phyloP scores from a whole-genome alignment of 2,797 vertebrate genomes.

The Chelon labrosus region DNA sequence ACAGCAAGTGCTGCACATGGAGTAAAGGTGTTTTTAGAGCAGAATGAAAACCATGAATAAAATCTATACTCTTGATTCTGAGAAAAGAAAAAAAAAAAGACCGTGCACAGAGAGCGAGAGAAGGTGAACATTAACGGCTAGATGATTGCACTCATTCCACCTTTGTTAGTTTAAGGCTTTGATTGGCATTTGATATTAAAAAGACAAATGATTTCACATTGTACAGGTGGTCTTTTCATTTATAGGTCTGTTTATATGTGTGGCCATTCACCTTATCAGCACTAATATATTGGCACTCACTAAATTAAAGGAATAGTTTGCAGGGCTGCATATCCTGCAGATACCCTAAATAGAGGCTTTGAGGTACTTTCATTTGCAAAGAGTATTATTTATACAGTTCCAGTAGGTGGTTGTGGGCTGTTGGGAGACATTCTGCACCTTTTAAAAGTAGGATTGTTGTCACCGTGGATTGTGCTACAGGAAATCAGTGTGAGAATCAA shows the following conservation, averaged over 20 bases:
- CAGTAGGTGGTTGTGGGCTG: background rate
- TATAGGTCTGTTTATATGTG: too few species aligned
- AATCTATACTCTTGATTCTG: conserved; percentile 35
- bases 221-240: too few species aligned
- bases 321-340: too few species aligned
- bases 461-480: background rate
- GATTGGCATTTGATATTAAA: background rate
- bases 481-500: background rate
- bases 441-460: background rate
- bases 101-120: too few species aligned
- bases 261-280: too few species aligned
- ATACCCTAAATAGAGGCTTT: too few species aligned
- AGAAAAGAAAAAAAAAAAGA: conserved; percentile 29
- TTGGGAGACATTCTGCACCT: background rate
- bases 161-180: background rate
- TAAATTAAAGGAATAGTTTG: too few species aligned
- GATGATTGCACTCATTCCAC: background rate
- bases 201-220: background rate
- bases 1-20: conserved; percentile 33
- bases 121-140: background rate
- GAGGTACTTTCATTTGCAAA: too few species aligned
- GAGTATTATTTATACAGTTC: background rate
- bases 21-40: conserved; percentile 47
- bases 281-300: too few species aligned
- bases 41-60: conserved; percentile 76